Base-by-base conservation (phyloP, 2,797 vertebrate genomes). In the Sebastiscus albofasciatus region DNA sequence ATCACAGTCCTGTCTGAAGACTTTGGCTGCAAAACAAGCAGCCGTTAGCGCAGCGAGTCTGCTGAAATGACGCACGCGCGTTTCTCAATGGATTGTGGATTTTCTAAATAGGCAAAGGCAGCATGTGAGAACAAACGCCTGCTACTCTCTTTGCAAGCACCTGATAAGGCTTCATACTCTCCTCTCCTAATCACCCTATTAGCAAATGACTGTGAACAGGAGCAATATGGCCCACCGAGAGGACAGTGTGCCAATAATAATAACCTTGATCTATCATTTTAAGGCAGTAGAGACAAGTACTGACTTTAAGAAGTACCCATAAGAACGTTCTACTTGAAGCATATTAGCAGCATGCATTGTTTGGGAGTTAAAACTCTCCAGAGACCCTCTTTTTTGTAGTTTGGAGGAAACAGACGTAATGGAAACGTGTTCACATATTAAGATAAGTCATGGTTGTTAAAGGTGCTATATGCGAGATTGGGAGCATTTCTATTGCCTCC, bases 1-100 rank as follows among this genome's bases (percentile, higher is more conserved):
- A 69, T 49, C 72, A 75, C 24, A 60, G 36, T 14, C 58, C 46
- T 27, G 58, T 74, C 36, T 80, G 59, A 76, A 62, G 46, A 65
- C 20, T 70, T 16, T 31, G 56, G 33, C 46, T 55, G 56, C 36
- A 42, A 27, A 75, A 64, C 58, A 24, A 71, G 34, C 65, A 34
- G 27, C 29, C 10, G 7, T 13, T 34, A 61, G 20, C 42, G 26
- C 29, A 52, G 33, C 12, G 1, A 34, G 27, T 61, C 34, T n/a
- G 9, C n/a, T 20, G 10, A 26, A 16, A 61, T 67, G 55, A 60
- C 4, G 33, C 26, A 52, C 34, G 58, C 1, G 9, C 14, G 72
- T 64, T 72, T 61, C 29, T 70, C 62, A 14, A 2, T 59, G 42
- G 36, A 67, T 33, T 74, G 27, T 73, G 54, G 42, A 8, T 62